Evolutionary conservation across 2,797 vertebrate genomes (phyloP).

Genomic region (Centroberyx gerrardi): DNA sequence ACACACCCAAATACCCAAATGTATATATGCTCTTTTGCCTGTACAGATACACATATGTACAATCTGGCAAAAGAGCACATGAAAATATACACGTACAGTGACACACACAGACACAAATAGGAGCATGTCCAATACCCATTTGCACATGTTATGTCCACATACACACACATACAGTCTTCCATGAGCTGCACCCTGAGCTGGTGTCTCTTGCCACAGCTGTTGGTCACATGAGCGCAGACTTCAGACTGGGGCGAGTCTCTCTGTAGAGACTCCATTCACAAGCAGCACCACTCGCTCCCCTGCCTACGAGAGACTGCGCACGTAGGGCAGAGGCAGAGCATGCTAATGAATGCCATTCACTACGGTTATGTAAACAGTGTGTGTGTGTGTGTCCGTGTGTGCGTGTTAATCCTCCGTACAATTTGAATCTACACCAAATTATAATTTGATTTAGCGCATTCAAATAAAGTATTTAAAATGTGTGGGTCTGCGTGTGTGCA

Average conservation of each 20-base stretch:
- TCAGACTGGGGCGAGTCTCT: conserved; percentile 26
- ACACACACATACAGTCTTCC: background rate
- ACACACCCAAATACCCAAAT: background rate
- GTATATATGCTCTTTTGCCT: background rate
- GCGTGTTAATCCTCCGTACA: conserved; percentile 7
- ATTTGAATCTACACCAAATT: conserved; percentile 15
- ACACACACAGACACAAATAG: background rate
- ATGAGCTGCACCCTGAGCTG: conserved; percentile 18
- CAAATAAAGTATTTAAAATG: conserved; percentile 9
- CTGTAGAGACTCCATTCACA: conserved; percentile 56
- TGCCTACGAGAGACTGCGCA: conserved; percentile 39
- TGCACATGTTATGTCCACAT: conserved; percentile 10
- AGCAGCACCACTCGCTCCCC: conserved; percentile 30
- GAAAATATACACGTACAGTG: conserved; percentile 1
- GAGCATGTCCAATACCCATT: background rate
- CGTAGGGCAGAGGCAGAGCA: conserved; percentile 40
- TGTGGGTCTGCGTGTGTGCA: conserved; percentile 13
- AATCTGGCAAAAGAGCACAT: conserved; percentile 1
- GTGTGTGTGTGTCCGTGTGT: conserved; percentile 8
- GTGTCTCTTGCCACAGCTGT: conserved; percentile 27
- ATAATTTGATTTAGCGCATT: conserved; percentile 12
- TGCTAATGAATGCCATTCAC: conserved; percentile 54
- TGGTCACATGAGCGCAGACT: conserved; percentile 33
- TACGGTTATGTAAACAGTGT: conserved; percentile 55
- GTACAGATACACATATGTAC: background rate